Evolutionary conservation across 2,113 vertebrate species (phyloP), one percentile per base, ranked within the genome.

Genomic region (Phocoena phocoena): DNA sequence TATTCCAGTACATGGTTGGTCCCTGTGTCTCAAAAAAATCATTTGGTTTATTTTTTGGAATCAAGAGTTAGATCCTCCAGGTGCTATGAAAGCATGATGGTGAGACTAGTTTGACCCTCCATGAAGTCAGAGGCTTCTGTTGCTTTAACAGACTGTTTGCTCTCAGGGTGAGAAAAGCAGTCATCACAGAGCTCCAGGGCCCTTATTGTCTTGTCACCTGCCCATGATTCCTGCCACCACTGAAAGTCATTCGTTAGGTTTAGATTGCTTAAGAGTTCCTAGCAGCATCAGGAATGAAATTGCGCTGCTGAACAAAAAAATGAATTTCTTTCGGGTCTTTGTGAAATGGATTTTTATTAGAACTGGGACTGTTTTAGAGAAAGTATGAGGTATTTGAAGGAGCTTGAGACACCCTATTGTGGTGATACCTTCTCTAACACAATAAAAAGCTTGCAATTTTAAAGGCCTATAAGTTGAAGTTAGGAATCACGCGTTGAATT

Each of bases 11-110:
- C 80, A 58, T 63, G 25, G 1, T 67, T 90, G 21, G 28, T 38
- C 7, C 9, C 5, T 33, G 9, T 25, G 20, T 67, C n/a, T 47
- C 47, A 93, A 89, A 60, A 60, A 84, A 73, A 50, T 36, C 14
- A 77, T 83, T n/a, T 70, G 87, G 33, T 58, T 77, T 92, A 80
- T n/a, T 70, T 92, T 74, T 50, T 77, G 33, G 44, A 79, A 79
- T 83, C 12, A 82, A 90, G 81, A n/a, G 13, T 77, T 58, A 65
- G 77, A 33, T 58, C 12, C 4, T 88, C 14, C 9, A 38, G 11
- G 20, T 41, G 1, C 28, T 36, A 2, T 67, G 76, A 60, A 70
- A 73, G 9, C 8, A 53, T 33, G 11, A 8, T 6, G 20, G 20
- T 55, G 26, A 92, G 28, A 90, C 6, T 26, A 17, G 1, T 23